Evolutionary conservation across 2,113 vertebrate genomes (phyloP), one percentile per base, ranked within the genome.

Genomic region (Urocolius indicus): DNA sequence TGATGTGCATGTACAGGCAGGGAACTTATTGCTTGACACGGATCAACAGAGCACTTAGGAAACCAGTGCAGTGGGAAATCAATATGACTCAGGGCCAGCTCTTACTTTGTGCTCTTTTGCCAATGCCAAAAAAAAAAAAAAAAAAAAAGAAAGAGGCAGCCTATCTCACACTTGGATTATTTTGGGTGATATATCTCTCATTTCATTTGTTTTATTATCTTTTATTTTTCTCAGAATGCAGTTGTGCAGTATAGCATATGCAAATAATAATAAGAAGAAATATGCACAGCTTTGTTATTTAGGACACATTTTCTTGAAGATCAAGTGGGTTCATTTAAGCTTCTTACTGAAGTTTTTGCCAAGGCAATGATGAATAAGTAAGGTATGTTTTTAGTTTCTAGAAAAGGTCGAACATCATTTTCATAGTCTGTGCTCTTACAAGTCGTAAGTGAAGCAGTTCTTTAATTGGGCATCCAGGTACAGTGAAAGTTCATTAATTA

Each of bases 41-140:
- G 98, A 98, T 98, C 98, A 98, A 94, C 98, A 98, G 98, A 98
- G 98, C 98, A 98, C 98, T 98, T 98, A 98, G 97, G 98, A 98
- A 98, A 98, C 97, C 98, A 98, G 97, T 98, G 98, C 98, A 97
- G 98, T 98, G 98, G 96, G 98, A 98, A 98, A 98, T 98, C 98
- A 98, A 97, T 98, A 98, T 98, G 98, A 98, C 98, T 97, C 98
- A 97, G 97, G 97, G 98, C 98, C 98, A 98, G 98, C 97, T 98
- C 97, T 93, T 91, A 96, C 96, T 97, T 76, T 94, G 97, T 94
- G 97, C 96, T 98, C 96, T 97, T 98, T 89, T 97, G 97, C 97
- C 97, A 97, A 97, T 93, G 97, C 95, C 81, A 92, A 91, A 93
- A 95, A 88, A 89, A 81, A 86, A 90, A 94, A 91, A 80, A 49